Evolutionary conservation across 2,888 invertebrate species (phyloP).

Genomic region (Lasioglossum morio): DNA sequence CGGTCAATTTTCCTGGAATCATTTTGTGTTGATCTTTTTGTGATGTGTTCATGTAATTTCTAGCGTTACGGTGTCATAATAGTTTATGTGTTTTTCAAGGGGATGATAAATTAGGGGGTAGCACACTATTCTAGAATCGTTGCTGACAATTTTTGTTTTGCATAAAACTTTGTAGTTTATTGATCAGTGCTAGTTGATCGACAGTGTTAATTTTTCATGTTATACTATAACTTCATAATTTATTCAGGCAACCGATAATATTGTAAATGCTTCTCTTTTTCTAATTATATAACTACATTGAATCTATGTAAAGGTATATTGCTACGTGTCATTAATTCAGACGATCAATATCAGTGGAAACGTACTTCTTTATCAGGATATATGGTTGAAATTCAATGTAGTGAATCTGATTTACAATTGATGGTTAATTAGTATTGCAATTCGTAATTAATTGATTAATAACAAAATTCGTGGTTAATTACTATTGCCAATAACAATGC

Average conservation of each 20-base stretch:
- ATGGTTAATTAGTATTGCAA: neutral
- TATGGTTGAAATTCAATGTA: neutral
- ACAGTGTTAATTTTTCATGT: neutral
- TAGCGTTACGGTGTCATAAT: neutral
- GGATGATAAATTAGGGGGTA: neutral
- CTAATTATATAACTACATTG: neutral
- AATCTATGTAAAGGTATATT: neutral
- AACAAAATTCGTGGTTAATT: too few species aligned
- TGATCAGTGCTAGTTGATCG: too few species aligned
- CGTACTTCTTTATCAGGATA: neutral
- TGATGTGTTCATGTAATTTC: neutral
- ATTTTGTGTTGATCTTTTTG: neutral
- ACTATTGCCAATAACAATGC: neutral
- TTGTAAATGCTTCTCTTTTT: neutral
- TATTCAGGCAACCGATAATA: neutral
- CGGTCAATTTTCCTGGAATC: neutral
- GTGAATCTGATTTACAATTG: neutral
- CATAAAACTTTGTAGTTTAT: too few species aligned
- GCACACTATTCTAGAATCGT: too few species aligned
- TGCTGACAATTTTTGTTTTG: too few species aligned
- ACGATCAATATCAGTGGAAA: neutral
- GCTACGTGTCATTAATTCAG: neutral
- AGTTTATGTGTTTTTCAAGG: neutral
- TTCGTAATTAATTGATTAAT: neutral
- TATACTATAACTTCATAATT: neutral